phyloP scores from a whole-genome alignment of 2,888 invertebrate genomes.

The Xanthostigma xanthostigma region DNA sequence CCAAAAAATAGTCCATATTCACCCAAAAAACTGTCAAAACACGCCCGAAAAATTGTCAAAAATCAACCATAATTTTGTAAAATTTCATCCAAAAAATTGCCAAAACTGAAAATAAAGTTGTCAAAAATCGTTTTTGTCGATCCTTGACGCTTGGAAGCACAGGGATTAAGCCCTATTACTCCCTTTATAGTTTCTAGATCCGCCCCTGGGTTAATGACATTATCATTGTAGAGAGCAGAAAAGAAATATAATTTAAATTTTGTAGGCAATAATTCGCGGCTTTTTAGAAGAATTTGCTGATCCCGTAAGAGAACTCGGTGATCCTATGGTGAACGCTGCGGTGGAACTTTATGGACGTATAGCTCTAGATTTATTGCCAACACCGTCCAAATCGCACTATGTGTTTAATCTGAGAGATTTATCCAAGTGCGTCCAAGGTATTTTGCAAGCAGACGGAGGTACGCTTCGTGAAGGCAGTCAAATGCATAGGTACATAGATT shows the following conservation, averaged over 20 bases:
- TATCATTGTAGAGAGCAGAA: conserved; percentile 23
- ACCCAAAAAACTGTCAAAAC: too few species aligned
- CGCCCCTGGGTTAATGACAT: too few species aligned
- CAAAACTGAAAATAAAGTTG: too few species aligned
- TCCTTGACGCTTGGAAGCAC: too few species aligned
- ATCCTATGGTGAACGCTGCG: conserved; percentile 64
- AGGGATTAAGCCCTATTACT: too few species aligned
- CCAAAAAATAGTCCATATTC: too few species aligned
- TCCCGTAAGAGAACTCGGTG: conserved; percentile 48
- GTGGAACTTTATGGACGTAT: conserved; percentile 73
- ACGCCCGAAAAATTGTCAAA: too few species aligned
- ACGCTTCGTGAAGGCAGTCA: conserved; percentile 49
- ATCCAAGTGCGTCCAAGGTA: conserved; percentile 82
- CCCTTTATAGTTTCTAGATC: too few species aligned
- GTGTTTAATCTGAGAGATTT: conserved; percentile 84
- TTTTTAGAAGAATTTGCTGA: conserved; percentile 65
- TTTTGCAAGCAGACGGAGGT: conserved; percentile 64
- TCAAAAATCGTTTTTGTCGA: too few species aligned
- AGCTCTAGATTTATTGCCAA: conserved; percentile 66
- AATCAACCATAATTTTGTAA: too few species aligned
- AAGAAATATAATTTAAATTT: conserved; percentile 5
- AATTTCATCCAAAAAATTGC: too few species aligned
- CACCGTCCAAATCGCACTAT: conserved; percentile 85
- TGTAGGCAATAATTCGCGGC: conserved; percentile 51
- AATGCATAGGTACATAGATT: conserved; percentile 41